Base-by-base conservation (phyloP, 1,140 invertebrate genomes). In the Brachionus asplanchnoidis region DNA sequence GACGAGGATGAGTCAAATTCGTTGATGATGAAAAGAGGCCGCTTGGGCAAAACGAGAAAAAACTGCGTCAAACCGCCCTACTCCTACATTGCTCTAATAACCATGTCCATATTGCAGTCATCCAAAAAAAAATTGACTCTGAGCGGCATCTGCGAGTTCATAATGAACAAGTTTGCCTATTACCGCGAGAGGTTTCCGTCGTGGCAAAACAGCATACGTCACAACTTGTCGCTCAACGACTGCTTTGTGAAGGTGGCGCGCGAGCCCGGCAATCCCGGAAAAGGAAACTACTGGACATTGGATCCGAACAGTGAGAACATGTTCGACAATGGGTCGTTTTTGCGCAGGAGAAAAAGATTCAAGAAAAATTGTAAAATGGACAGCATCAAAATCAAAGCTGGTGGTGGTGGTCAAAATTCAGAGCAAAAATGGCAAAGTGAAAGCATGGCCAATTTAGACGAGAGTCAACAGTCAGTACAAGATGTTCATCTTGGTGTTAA, bases 281-380 rank as follows among this genome's bases (percentile, higher is more conserved):
- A 99, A 87, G 97, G 97, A 0, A 99, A 99, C 88, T 99, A 99
- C 89, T 99, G 97, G 97, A 97, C 96, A 0, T 89, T 99, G 66
- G 97, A 99, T 90, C 97, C 97, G 0, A 90, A 95, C 82, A 95
- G 95, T 1, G 96, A 98, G 88, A 95, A 99, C 88, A 99, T 99
- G 98, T 99, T 99, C 87, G 97, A 99, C 88, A 99, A 99, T 89
- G 98, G 98, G 0, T 97, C 95, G 87, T 99, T 99, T 88, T 91
- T 99, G 56, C 90, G 97, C 4, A 92, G 97, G 20, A 90, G 97
- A 78, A 99, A 99, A 90, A 92, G 97, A 26, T 99, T 97, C 91
- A 98, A 98, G 89, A 91, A 96, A 66, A 82, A 32, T 6, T 36
- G 12, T 7, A 42, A 53, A 36, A 36, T 36, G 6, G 32, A 36